phyloP scores from a whole-genome alignment of 1,140 invertebrate species.

The Pogonomyrmex barbatus region DNA sequence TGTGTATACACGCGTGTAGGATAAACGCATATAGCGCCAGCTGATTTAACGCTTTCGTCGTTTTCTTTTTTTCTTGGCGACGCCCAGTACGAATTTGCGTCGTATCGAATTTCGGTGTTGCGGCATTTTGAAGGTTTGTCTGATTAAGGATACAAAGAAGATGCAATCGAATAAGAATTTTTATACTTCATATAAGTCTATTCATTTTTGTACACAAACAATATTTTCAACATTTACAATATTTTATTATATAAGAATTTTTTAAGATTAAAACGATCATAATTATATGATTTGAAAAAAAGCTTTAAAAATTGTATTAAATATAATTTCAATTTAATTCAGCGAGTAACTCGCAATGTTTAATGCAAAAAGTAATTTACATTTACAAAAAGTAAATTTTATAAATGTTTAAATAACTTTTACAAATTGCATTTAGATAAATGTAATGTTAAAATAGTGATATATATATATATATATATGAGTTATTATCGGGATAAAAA shows the following conservation, averaged over 20 bases:
- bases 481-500: background rate
- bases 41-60: constrained; percentile 36
- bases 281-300: background rate
- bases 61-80: constrained; percentile 50
- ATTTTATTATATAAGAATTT: background rate
- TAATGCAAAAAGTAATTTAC: background rate
- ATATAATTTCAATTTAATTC: background rate
- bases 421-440: background rate
- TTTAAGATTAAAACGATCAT: background rate
- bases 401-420: constrained; percentile 2
- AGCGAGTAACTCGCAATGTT: background rate
- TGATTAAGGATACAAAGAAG: constrained; percentile 11
- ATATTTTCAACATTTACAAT: background rate
- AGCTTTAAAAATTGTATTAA: background rate
- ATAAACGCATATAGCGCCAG: constrained; percentile 50
- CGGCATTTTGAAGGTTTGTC: constrained; percentile 10
- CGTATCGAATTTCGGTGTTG: constrained; percentile 46
- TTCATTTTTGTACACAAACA: background rate
- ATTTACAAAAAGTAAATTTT: background rate
- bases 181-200: background rate
- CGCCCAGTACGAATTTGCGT: background rate
- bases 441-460: too few species aligned
- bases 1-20: constrained; percentile 27
- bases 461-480: background rate
- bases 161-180: background rate